These are phyloP conservation scores for Syngnathus floridae DNA, from an alignment of 2,113 vertebrate species.

Conservation along the genomic window DNA sequence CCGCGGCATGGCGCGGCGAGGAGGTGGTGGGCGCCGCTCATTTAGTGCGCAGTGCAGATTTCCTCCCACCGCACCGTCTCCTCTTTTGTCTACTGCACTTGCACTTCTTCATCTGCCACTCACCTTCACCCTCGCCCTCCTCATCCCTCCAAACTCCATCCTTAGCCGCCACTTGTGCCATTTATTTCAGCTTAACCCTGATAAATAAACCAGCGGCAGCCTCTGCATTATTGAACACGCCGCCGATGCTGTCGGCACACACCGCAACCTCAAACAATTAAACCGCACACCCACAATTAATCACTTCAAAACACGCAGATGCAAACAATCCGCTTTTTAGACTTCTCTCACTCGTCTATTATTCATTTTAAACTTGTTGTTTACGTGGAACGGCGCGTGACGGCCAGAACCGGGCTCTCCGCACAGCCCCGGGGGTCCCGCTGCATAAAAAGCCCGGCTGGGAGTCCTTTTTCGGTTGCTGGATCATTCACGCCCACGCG, in stretches of 20 bases:
- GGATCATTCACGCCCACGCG: slow-evolving; percentile 22
- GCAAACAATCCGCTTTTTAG: slow-evolving; percentile 3
- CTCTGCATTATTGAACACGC: slow-evolving; percentile 63
- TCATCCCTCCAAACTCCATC: slow-evolving; percentile 3
- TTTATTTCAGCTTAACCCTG: slow-evolving; percentile 71
- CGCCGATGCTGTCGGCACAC: slow-evolving; percentile 44
- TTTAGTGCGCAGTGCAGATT: slow-evolving; percentile 52
- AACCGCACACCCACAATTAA: slow-evolving; percentile 15
- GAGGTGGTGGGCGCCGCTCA: slow-evolving; percentile 40
- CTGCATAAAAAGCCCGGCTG: slow-evolving; percentile 44
- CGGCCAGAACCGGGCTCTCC: slow-evolving; percentile 33
- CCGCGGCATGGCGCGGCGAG: slow-evolving; percentile 12
- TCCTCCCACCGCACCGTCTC: slow-evolving; percentile 41
- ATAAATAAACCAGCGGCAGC: slow-evolving; percentile 64
- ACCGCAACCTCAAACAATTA: slow-evolving; percentile 38
- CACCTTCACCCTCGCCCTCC: slow-evolving; percentile 12
- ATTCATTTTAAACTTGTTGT: slow-evolving; percentile 58
- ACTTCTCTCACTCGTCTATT: slow-evolving; percentile 51
- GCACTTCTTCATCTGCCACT: slow-evolving; percentile 23
- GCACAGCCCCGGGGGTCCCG: slow-evolving; percentile 37
- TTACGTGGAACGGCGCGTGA: slow-evolving; percentile 47
- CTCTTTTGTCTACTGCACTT: slow-evolving; percentile 29
- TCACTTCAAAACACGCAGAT: slow-evolving; percentile 2
- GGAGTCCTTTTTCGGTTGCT: slow-evolving; percentile 27
- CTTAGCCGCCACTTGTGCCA: slow-evolving; percentile 39